Conservation (phyloP, 92 coral and sea anemone genomes). For the Meandrina meandrites region DNA sequence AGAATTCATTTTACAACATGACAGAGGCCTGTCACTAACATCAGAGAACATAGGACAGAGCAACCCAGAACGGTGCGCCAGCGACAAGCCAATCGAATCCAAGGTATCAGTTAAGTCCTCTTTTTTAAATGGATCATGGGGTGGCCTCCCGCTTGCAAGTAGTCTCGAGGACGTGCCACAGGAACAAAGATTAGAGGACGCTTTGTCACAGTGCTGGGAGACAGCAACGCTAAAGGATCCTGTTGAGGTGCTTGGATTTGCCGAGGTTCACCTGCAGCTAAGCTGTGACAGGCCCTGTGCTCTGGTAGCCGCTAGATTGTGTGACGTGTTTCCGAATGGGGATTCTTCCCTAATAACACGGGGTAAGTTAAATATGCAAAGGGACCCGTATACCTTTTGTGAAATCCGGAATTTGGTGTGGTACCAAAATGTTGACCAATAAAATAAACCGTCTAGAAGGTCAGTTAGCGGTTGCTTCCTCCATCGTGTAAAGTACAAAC, state of each 20-base stretch:
- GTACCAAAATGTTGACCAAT: background rate
- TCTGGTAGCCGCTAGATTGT: constrained; percentile 60
- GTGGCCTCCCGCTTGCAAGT: constrained; percentile 40
- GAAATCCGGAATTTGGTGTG: background rate
- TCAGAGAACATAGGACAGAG: background rate
- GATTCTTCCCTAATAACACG: constrained; percentile 67
- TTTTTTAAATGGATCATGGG: constrained; percentile 52
- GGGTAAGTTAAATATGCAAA: constrained; percentile 43
- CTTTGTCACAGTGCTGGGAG: constrained; percentile 72
- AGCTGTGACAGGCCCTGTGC: constrained; percentile 70
- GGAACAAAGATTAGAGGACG: constrained; percentile 73
- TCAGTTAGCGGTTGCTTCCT: too few species aligned
- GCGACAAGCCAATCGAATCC: background rate
- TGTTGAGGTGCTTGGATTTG: constrained; percentile 62
- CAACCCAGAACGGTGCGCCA: background rate
- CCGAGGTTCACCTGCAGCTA: constrained; percentile 60
- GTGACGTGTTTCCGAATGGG: constrained; percentile 81
- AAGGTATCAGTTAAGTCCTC: constrained; percentile 36
- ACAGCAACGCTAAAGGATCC: constrained; percentile 54
- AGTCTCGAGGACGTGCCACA: constrained; percentile 54
- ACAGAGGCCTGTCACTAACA: constrained; percentile 27
- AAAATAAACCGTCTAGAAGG: too few species aligned
- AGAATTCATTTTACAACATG: constrained; percentile 29
- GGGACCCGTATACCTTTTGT: background rate
- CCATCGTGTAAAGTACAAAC: too few species aligned